Conservation (phyloP, 2,888 invertebrate genomes). For the Alviniconcha strummeri region DNA sequence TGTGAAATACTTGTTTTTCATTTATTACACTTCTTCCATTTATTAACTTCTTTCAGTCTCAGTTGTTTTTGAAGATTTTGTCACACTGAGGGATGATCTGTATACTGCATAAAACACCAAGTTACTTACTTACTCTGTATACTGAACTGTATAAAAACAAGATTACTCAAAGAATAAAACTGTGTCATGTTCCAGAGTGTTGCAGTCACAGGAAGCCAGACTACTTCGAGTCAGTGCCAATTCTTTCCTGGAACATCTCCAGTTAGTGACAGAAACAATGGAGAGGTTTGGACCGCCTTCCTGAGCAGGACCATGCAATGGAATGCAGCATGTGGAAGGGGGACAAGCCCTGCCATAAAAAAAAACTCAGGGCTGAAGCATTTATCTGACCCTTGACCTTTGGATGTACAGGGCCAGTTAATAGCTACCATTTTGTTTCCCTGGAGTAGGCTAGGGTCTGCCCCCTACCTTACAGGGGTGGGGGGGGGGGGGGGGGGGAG, state of each 20-base stretch:
- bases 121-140: too few relatives aligned
- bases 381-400: too few relatives aligned
- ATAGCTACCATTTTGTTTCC: too few relatives aligned
- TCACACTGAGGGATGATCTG: too few relatives aligned
- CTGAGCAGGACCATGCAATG: constrained; percentile 11
- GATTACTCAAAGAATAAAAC: too few relatives aligned
- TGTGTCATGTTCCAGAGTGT: constrained; percentile 76
- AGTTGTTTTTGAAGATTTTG: too few relatives aligned
- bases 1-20: neutral
- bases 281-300: constrained; percentile 78
- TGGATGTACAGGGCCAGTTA: too few relatives aligned
- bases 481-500: too few relatives aligned
- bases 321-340: neutral
- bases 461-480: too few relatives aligned
- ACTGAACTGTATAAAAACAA: too few relatives aligned
- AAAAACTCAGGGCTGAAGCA: neutral
- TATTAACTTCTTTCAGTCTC: neutral
- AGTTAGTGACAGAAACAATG: constrained; percentile 85
- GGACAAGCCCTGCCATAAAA: neutral
- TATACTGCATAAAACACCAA: too few relatives aligned
- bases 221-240: constrained; percentile 86
- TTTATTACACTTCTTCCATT: neutral
- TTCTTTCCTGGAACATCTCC: constrained; percentile 85
- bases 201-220: constrained; percentile 82
- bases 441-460: too few relatives aligned